Evolutionary conservation across 2,113 vertebrate species (phyloP), one percentile per base, ranked within the genome.

Genomic region (Paramisgurnus dabryanus): DNA sequence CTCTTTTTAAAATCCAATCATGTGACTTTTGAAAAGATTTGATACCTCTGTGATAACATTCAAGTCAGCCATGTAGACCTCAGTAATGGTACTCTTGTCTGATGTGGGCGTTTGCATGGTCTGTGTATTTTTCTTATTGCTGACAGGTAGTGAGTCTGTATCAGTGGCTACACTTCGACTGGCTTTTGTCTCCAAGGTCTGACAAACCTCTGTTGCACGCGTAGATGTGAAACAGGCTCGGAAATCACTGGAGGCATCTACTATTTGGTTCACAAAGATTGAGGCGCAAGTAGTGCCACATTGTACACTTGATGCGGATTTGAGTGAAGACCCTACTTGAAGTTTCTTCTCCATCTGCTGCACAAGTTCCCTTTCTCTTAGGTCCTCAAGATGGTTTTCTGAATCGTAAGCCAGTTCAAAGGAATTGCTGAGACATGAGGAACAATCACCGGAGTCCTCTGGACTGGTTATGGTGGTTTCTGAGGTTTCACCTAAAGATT

Each of bases 51-150:
- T 13, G 0, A 91, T 1, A 47, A 83, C 86, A 81, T 93, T 89
- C 79, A 93, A 80, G 67, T 93, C 91, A 22, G 83, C 18, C 87
- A 91, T 91, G 73, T 68, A 80, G 50, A 93, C 63, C 6, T 90
- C 89, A 22, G 91, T 92, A 7, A 76, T 69, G 45, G 86, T 18
- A n/a, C 65, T 22, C 69, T 89, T 88, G 47, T 92, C 90, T 11
- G 82, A 79, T 2, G 87, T 86, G 43, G 55, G 53, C 8, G 63
- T 65, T 15, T 58, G 53, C 15, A 81, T 40, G 4, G 89, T 90
- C 50, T 91, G 90, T 39, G 85, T 85, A 34, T 47, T 73, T 13
- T 78, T 70, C 4, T 45, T 88, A 11, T 10, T 17, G 13, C 49
- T 39, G 8, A 6, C 4, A 15, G 55, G 0, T n/a, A 10, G 68